Percentiles rank a stretch among this genome's conserved stretches.
phyloP scores from a whole-genome alignment of 2,888 invertebrate species.

The Habroteleia sp. region DNA sequence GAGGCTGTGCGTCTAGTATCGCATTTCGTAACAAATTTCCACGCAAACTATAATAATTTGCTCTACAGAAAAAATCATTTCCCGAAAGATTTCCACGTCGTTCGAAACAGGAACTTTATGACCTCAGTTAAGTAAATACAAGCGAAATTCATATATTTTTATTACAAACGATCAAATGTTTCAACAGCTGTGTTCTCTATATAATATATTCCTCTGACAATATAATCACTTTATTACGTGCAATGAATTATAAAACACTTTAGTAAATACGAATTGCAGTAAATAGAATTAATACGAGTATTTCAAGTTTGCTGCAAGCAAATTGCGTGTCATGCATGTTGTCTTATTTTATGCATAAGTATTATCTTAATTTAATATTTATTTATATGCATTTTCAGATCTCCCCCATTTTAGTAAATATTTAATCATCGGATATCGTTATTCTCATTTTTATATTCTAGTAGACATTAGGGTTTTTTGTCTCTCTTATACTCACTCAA shows the following conservation, averaged over 20 bases:
- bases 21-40: slow-evolving; percentile 48
- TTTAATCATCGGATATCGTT: too few relatives aligned
- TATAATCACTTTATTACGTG: slow-evolving; percentile 9
- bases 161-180: background rate
- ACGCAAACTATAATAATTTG: slow-evolving; percentile 50
- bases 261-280: slow-evolving; percentile 7
- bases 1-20: slow-evolving; percentile 29
- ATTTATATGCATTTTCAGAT: too few relatives aligned
- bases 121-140: slow-evolving; percentile 18
- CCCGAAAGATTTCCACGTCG: slow-evolving; percentile 37
- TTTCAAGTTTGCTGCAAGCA: too few relatives aligned
- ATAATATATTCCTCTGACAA: background rate
- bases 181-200: background rate
- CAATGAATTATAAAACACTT: slow-evolving; percentile 8
- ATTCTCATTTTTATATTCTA: too few relatives aligned
- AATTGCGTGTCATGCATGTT: too few relatives aligned
- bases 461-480: too few relatives aligned
- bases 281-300: slow-evolving; percentile 15
- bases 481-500: too few relatives aligned
- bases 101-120: slow-evolving; percentile 12
- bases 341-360: too few relatives aligned
- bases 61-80: slow-evolving; percentile 35
- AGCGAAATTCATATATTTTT: background rate
- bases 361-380: too few relatives aligned
- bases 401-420: too few relatives aligned